Evolutionary conservation across 2,797 vertebrate species (phyloP), one percentile per base, ranked within the genome.

Genomic region (Taenioides sp.): DNA sequence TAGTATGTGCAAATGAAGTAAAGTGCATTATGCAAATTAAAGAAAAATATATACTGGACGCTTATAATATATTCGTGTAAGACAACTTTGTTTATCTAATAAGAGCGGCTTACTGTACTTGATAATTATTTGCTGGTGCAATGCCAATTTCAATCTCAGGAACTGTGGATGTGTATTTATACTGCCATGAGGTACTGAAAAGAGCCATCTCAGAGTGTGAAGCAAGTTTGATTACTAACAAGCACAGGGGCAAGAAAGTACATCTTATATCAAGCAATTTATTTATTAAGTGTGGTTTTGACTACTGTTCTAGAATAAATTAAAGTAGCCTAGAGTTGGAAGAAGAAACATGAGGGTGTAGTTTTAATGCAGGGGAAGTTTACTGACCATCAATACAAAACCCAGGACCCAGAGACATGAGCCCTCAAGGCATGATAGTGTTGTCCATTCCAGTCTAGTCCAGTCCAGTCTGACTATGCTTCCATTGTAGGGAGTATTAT

Each of bases 1-100:
- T 65, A 64, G 37, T 18, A 65, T 65, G 22, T 49, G 63, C 40
- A 65, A 65, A 65, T 65, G 40, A 65, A 49, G 63, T 27, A 28
- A 65, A 23, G 34, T 22, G 61, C 61, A 64, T 23, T 65, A 65
- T 65, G 40, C 43, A 65, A 50, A 65, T 49, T 17, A 18, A 63
- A 22, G n/a, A 63, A 65, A 65, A 50, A 65, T 50, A 11, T 22
- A 7, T 43, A 50, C 20, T 27, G 43, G 23, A 25, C 17, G 23
- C 40, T 50, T 43, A 65, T 65, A 25, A 65, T 65, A 49, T 17
- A 65, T 65, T 27, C 43, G 18, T 25, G 37, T 43, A 23, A 23
- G 62, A 43, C 37, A 64, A 64, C 16, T 65, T 2, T 10, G 23
- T 23, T 27, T 25, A 50, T 49, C 17, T 49, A 65, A 65, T 65